Percentiles rank a stretch among this genome's conserved stretches.
These are phyloP conservation scores for Excalfactoria chinensis DNA, from an alignment of 2,113 vertebrate genomes.

Conservation along the genomic window DNA sequence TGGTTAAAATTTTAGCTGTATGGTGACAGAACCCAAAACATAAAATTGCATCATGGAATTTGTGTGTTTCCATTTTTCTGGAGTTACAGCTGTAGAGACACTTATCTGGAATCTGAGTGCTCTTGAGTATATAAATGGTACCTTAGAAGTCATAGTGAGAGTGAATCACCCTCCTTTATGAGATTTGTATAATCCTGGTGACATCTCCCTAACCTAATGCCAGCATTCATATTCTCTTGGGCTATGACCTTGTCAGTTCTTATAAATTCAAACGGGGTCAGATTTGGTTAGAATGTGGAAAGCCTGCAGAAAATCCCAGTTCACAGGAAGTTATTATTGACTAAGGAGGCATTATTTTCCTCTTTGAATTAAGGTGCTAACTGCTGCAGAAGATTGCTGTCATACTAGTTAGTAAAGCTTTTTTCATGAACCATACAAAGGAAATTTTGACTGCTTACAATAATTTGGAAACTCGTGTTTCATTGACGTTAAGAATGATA, in stretches of 20 bases:
- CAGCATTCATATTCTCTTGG: constrained; percentile 41
- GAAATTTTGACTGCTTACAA: neutral
- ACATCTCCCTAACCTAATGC: constrained; percentile 62
- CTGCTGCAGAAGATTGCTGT: constrained; percentile 6
- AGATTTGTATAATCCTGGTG: constrained; percentile 51
- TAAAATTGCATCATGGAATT: neutral
- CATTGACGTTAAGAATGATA: accelerated
- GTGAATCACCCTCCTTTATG: constrained; percentile 20
- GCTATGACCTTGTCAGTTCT: constrained; percentile 50
- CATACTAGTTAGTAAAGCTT: neutral
- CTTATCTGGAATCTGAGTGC: neutral
- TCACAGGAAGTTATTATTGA: constrained; percentile 9
- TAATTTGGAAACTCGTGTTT: neutral
- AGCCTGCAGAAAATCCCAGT: neutral
- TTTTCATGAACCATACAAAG: neutral
- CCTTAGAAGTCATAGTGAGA: constrained; percentile 15
- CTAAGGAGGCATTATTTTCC: neutral
- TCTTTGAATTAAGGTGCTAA: neutral
- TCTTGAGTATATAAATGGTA: neutral
- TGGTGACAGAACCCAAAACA: neutral
- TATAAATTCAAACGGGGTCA: neutral
- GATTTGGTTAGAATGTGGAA: constrained; percentile 3
- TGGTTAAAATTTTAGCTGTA: neutral
- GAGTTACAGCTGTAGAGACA: neutral
- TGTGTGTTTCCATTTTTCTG: neutral